These are phyloP conservation scores for Philopedon plagiatum DNA, from an alignment of 2,888 invertebrate genomes.

Conservation along the genomic window DNA sequence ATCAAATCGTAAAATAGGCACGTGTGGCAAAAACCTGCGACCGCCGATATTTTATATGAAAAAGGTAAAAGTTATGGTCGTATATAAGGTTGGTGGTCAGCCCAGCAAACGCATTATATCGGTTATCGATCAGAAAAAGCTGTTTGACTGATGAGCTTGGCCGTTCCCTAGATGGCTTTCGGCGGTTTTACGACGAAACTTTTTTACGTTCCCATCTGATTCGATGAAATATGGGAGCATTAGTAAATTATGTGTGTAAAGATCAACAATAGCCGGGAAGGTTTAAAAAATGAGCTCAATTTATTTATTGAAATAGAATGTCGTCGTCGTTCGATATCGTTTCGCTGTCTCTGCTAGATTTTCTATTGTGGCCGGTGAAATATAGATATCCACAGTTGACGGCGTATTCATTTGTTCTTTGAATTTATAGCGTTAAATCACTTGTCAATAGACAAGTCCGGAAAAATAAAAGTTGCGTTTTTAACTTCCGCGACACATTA, in stretches of 20 bases:
- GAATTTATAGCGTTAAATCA: conserved; percentile 48
- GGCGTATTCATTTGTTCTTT: conserved; percentile 40
- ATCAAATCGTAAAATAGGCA: neutral
- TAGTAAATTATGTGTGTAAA: conserved; percentile 54
- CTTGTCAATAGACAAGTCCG: conserved; percentile 47
- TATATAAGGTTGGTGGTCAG: conserved; percentile 43
- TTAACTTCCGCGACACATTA: conserved; percentile 37
- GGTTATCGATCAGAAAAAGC: conserved; percentile 47
- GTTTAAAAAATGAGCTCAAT: conserved; percentile 52
- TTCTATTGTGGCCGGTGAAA: conserved; percentile 47
- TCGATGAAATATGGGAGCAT: conserved; percentile 51
- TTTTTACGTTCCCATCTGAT: conserved; percentile 51
- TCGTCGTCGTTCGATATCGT: conserved; percentile 46
- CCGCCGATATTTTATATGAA: conserved; percentile 42
- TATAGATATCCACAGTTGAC: conserved; percentile 46
- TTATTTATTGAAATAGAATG: conserved; percentile 53
- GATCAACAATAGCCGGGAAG: conserved; percentile 51
- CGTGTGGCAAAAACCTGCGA: conserved; percentile 28
- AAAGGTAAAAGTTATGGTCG: conserved; percentile 41
- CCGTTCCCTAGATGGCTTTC: conserved; percentile 50
- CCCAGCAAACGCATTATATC: conserved; percentile 44
- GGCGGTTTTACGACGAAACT: conserved; percentile 52
- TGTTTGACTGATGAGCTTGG: conserved; percentile 50
- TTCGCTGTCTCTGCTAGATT: conserved; percentile 42
- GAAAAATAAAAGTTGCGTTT: conserved; percentile 45